Percentiles rank a stretch among this genome's conserved stretches.
phyloP scores from a whole-genome alignment of 1,140 invertebrate species.

The Drepana arcuata region DNA sequence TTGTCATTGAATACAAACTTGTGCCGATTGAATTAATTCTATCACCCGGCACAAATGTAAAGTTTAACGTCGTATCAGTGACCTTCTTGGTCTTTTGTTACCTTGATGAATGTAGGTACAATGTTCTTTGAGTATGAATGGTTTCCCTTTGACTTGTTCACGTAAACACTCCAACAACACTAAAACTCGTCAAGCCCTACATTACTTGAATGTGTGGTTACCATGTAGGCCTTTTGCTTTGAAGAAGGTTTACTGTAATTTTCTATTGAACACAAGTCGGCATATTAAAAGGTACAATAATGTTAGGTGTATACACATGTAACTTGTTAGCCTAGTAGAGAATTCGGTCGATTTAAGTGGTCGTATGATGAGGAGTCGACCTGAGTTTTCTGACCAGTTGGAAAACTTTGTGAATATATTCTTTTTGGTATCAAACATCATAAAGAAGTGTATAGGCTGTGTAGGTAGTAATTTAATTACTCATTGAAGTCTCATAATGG shows the following conservation, averaged over 20 bases:
- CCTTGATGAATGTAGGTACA: slow-evolving; percentile 12
- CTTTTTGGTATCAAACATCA: no score
- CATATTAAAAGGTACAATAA: not conserved
- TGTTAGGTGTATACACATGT: not conserved
- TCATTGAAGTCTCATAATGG: no score
- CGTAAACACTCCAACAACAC: not conserved
- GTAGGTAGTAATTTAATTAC: no score
- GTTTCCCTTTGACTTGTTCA: slow-evolving; percentile 7
- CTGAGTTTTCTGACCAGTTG: no score
- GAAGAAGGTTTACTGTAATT: not conserved
- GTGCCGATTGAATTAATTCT: slow-evolving; percentile 64
- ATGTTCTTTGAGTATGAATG: slow-evolving; percentile 7
- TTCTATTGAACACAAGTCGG: not conserved
- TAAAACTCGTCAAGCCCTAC: not conserved
- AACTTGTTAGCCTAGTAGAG: not conserved
- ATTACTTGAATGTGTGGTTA: not conserved
- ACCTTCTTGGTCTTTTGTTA: slow-evolving; percentile 27
- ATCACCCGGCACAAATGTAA: slow-evolving; percentile 47
- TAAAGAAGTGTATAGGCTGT: no score
- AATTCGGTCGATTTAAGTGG: no score
- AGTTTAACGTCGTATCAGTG: slow-evolving; percentile 40
- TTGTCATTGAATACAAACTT: slow-evolving; percentile 56
- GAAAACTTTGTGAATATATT: no score
- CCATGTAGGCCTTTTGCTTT: not conserved
- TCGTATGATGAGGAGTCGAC: no score